Percentiles rank a stretch among this genome's conserved stretches.
These are phyloP conservation scores for Nesoenas mayeri DNA, from an alignment of 2,113 vertebrate genomes.

Conservation along the genomic window DNA sequence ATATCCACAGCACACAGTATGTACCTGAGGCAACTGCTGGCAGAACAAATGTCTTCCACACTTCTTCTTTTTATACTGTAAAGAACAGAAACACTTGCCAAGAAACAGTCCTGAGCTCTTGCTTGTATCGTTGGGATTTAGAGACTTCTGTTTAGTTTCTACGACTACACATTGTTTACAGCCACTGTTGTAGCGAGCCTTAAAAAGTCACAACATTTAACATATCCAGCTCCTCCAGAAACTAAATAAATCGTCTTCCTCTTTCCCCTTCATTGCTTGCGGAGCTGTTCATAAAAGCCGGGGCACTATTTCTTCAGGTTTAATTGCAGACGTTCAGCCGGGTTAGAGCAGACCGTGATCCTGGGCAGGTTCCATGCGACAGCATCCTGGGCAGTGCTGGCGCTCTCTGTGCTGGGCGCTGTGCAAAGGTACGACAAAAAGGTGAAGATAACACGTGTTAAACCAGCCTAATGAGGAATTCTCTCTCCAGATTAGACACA, in stretches of 20 bases:
- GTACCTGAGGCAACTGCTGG: background rate
- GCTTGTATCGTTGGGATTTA: slow-evolving; percentile 54
- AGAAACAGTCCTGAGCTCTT: slow-evolving; percentile 46
- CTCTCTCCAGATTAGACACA: background rate
- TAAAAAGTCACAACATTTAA: slow-evolving; percentile 59
- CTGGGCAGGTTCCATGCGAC: background rate
- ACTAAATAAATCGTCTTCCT: slow-evolving; percentile 46
- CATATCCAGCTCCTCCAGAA: slow-evolving; percentile 48
- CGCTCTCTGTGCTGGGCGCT: background rate
- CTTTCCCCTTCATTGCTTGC: background rate
- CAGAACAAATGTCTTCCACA: background rate
- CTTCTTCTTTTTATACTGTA: background rate
- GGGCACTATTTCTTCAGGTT: slow-evolving; percentile 21
- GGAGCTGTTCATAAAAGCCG: background rate
- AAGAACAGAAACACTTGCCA: background rate
- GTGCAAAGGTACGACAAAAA: background rate
- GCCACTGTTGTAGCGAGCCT: slow-evolving; percentile 20
- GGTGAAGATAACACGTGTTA: background rate
- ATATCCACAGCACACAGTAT: fast-evolving
- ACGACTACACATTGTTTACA: slow-evolving; percentile 56
- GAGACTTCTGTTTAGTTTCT: slow-evolving; percentile 55
- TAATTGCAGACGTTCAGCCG: slow-evolving; percentile 7
- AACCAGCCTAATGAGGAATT: background rate
- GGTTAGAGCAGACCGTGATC: background rate
- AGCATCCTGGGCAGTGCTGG: background rate